phyloP scores from a whole-genome alignment of 1,140 invertebrate species.

The Pararge aegeria region DNA sequence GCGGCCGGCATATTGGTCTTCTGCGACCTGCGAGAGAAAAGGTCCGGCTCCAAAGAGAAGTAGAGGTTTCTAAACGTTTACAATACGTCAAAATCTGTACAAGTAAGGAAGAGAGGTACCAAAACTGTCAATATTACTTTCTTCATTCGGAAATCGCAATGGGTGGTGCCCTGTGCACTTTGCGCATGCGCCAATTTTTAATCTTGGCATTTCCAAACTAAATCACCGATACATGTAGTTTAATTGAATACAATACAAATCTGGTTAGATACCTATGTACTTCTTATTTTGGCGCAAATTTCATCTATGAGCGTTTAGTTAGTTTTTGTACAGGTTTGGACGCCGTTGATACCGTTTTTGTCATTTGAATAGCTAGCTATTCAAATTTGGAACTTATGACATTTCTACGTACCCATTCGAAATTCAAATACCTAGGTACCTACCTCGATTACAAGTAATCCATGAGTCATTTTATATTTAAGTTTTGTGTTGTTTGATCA shows the following conservation, averaged over 20 bases:
- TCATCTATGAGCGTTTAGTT: too few species aligned
- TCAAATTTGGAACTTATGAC: not conserved
- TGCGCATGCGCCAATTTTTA: constrained; percentile 22
- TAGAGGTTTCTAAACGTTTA: not conserved
- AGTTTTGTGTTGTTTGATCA: not conserved
- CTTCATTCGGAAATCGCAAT: not conserved
- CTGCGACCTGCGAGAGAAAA: constrained; percentile 15
- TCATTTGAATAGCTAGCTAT: too few species aligned
- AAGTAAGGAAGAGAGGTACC: too few species aligned
- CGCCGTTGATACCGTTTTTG: too few species aligned
- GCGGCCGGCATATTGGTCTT: constrained; percentile 74
- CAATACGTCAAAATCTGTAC: not conserved
- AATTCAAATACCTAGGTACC: too few species aligned
- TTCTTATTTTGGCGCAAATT: too few species aligned
- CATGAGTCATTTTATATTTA: not conserved
- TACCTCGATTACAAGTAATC: not conserved
- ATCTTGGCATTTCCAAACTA: not conserved
- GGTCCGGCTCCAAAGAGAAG: not conserved
- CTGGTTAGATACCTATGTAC: too few species aligned
- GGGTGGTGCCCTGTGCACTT: constrained; percentile 17
- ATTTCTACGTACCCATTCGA: not conserved
- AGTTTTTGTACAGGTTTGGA: too few species aligned
- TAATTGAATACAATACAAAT: too few species aligned
- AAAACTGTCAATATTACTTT: too few species aligned
- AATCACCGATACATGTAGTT: not conserved